phyloP scores from a whole-genome alignment of 2,797 vertebrate genomes.

The Pagetopsis macropterus region DNA sequence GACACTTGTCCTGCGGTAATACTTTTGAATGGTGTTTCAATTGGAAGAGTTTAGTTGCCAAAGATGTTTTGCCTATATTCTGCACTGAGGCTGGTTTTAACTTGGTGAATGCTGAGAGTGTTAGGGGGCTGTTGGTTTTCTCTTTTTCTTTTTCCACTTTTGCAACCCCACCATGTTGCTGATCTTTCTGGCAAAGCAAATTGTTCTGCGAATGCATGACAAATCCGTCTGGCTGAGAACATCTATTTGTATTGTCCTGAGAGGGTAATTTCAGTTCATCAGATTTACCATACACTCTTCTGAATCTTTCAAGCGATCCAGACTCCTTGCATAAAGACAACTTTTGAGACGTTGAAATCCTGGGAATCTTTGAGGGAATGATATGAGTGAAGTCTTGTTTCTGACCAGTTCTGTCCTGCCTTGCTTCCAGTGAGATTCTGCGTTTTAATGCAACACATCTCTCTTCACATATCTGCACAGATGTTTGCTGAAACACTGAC shows the following conservation, averaged over 20 bases:
- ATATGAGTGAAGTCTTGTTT: conserved; percentile 17
- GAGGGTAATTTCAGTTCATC: conserved; percentile 28
- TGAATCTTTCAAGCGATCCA: conserved; percentile 92
- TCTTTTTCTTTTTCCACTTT: conserved; percentile 18
- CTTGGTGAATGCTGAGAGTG: conserved; percentile 57
- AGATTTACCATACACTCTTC: conserved; percentile 83
- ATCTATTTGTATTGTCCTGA: background rate
- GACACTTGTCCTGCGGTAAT: background rate
- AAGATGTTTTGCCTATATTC: conserved; percentile 72
- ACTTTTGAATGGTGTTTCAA: conserved; percentile 75
- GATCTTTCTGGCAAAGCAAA: conserved; percentile 20
- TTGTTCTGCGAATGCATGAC: conserved; percentile 8
- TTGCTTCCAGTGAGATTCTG: conserved; percentile 61
- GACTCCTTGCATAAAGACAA: conserved; percentile 76
- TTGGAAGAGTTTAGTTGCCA: conserved; percentile 88
- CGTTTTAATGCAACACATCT: conserved; percentile 55
- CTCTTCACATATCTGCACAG: conserved; percentile 29
- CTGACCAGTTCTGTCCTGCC: background rate
- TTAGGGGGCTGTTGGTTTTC: conserved; percentile 18
- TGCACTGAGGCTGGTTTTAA: conserved; percentile 46
- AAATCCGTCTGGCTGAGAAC: conserved; percentile 13
- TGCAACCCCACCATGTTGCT: conserved; percentile 5
- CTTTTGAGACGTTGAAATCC: conserved; percentile 65
- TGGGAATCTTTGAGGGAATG: conserved; percentile 65
- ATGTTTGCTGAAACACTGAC: conserved; percentile 6